These are phyloP conservation scores for Ibycter americanus DNA, from an alignment of 2,797 vertebrate genomes.

Conservation along the genomic window DNA sequence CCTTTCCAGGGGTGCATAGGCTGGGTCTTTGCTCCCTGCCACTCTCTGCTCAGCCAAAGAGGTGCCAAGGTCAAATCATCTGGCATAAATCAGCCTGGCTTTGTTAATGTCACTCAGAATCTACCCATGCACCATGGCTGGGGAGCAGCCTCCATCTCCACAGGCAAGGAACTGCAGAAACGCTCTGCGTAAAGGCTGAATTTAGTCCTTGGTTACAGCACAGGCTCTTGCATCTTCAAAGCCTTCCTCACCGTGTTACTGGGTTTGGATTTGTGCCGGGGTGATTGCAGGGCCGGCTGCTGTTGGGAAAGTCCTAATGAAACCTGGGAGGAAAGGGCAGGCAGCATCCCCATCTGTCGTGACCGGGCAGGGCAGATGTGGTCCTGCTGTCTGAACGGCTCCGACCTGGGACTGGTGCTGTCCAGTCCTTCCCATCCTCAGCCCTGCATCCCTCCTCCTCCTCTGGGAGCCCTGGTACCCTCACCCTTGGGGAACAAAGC, in stretches of 20 bases:
- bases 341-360: accelerated
- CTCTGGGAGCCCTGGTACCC: neutral
- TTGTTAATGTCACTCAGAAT: neutral
- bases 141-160: neutral
- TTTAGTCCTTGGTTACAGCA: neutral
- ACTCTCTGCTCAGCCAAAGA: neutral
- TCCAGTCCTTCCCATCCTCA: neutral
- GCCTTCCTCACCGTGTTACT: neutral
- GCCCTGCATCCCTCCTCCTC: neutral
- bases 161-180: neutral
- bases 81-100: neutral
- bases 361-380: neutral
- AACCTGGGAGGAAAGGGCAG: neutral
- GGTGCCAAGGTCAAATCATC: neutral
- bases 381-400: neutral
- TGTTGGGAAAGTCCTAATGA: neutral
- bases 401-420: neutral
- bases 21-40: neutral
- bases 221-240: neutral
- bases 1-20: neutral
- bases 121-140: neutral
- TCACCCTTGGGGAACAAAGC: neutral
- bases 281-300: neutral
- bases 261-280: neutral
- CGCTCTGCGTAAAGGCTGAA: neutral